Conservation (phyloP, 2,113 vertebrate species). For the Stegastes partitus region DNA sequence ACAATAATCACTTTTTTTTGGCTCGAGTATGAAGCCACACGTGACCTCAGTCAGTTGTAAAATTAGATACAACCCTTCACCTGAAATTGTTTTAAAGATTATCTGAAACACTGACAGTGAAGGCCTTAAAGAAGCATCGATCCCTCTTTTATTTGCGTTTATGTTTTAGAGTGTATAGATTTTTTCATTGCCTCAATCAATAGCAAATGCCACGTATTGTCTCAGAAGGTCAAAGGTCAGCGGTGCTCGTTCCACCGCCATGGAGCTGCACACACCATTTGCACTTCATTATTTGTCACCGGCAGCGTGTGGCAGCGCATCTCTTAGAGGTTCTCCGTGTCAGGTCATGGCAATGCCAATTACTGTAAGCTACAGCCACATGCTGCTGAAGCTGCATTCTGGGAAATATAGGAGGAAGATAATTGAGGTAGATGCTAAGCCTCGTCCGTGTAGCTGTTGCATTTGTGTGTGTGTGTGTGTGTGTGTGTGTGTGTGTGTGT, state of each 20-base stretch:
- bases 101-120: not conserved
- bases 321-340: conserved; percentile 35
- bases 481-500: too few species aligned
- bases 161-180: conserved; percentile 28
- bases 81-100: not conserved
- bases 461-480: too few species aligned
- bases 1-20: not conserved
- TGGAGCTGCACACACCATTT: not conserved
- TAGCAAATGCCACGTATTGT: not conserved
- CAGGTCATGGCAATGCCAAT: conserved; percentile 59
- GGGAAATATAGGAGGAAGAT: conserved; percentile 64
- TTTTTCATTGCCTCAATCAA: not conserved
- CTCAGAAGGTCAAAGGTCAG: conserved; percentile 20
- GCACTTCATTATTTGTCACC: conserved; percentile 44
- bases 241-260: not conserved
- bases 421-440: conserved; percentile 69
- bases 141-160: conserved; percentile 2
- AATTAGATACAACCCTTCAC: too few species aligned
- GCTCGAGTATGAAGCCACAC: too few species aligned
- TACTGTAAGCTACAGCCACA: conserved; percentile 48
- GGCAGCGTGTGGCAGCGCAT: not conserved
- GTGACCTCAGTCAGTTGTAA: too few species aligned
- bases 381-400: conserved; percentile 64
- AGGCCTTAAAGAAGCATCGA: conserved; percentile 20
- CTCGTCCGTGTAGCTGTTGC: conserved; percentile 16